Evolutionary conservation across 2,113 vertebrate genomes (phyloP).

Genomic region (Oophaga pumilio): DNA sequence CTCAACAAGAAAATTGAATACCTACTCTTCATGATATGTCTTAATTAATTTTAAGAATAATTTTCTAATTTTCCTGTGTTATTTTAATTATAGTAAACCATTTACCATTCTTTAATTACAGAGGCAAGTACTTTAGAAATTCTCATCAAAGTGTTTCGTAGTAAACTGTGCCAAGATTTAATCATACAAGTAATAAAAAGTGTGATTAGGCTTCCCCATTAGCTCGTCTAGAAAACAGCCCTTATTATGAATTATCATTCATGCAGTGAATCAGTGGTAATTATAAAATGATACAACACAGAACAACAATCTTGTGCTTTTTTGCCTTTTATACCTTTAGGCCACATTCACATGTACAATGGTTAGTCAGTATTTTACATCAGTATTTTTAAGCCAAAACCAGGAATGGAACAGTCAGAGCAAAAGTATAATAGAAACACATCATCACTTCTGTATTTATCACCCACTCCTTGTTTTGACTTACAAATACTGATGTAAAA

Average conservation of each 20-base stretch:
- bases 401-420: too few species aligned
- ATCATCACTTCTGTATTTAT: too few species aligned
- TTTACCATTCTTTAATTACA: slow-evolving; percentile 43
- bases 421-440: too few species aligned
- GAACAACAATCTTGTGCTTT: background rate
- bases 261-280: background rate
- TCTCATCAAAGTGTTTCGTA: background rate
- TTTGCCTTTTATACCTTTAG: background rate
- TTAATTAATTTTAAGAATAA: slow-evolving; percentile 35
- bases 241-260: background rate
- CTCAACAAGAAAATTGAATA: background rate
- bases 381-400: too few species aligned
- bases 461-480: too few species aligned
- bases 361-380: too few species aligned
- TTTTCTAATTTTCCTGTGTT: slow-evolving; percentile 10
- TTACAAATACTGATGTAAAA: too few species aligned
- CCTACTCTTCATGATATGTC: background rate
- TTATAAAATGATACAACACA: background rate
- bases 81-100: slow-evolving; percentile 47
- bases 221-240: background rate
- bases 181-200: slow-evolving; percentile 47
- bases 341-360: too few species aligned
- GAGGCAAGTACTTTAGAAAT: slow-evolving; percentile 25
- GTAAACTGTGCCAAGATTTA: slow-evolving; percentile 38
- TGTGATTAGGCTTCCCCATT: slow-evolving; percentile 41